Evolutionary conservation across 2,113 vertebrate genomes (phyloP).

Genomic region (Gobiocypris rarus): DNA sequence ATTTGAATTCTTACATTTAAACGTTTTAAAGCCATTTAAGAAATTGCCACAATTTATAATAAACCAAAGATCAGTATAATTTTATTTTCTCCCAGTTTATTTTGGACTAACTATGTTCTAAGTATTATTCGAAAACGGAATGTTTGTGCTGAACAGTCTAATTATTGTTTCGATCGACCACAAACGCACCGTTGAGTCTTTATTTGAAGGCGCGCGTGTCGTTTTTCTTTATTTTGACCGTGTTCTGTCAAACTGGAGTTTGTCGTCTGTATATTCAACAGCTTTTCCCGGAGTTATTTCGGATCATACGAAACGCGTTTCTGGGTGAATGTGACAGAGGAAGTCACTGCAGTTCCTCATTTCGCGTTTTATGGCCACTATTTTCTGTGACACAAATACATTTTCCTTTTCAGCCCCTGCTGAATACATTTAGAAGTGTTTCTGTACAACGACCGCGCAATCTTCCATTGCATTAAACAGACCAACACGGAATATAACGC

Average conservation of each 20-base stretch:
- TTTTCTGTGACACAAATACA: background rate
- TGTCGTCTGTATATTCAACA: background rate
- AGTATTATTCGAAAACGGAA: background rate
- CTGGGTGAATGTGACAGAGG: background rate
- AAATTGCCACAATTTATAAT: background rate
- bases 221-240: background rate
- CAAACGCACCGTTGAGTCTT: background rate
- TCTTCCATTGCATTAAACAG: background rate
- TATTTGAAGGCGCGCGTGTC: background rate
- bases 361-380: background rate
- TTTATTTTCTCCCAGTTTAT: no score
- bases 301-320: constrained; percentile 7
- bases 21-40: background rate
- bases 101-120: background rate
- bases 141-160: background rate
- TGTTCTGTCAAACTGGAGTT: background rate
- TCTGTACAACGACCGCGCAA: background rate
- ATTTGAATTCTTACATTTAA: background rate
- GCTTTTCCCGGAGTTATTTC: constrained; percentile 30
- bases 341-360: constrained; percentile 28
- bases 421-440: background rate
- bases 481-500: background rate
- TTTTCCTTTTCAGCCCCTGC: background rate
- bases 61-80: background rate
- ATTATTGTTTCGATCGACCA: background rate